Evolutionary conservation across 2,113 vertebrate genomes (phyloP).

Genomic region (Vombatus ursinus): DNA sequence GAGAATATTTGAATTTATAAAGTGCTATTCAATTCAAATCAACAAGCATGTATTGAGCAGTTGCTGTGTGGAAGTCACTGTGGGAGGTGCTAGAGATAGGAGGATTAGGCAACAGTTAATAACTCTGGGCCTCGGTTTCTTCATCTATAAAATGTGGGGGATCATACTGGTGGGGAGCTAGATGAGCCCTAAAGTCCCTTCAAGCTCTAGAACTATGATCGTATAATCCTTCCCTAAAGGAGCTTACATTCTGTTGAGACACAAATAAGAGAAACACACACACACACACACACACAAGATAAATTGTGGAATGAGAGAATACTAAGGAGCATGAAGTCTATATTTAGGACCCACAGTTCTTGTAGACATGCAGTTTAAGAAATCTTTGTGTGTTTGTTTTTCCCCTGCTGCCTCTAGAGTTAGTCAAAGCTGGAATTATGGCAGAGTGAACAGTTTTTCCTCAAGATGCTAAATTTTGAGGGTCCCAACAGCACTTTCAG

Average conservation of each 20-base stretch:
- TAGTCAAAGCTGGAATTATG: not conserved
- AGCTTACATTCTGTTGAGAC: not conserved
- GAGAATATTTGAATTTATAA: not conserved
- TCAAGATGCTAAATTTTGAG: not conserved
- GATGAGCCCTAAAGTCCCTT: not conserved
- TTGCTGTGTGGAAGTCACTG: not conserved
- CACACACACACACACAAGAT: not conserved
- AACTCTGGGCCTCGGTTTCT: not conserved
- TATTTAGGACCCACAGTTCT: slow-evolving; percentile 47
- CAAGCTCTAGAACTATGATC: not conserved
- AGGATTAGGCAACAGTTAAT: not conserved
- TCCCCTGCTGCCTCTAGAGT: slow-evolving; percentile 57
- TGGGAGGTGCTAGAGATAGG: not conserved
- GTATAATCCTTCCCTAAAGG: not conserved
- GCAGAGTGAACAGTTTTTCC: not conserved
- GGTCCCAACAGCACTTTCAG: not conserved
- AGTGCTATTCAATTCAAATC: not conserved
- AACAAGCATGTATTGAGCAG: not conserved
- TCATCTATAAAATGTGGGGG: not conserved
- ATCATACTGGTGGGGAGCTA: not conserved
- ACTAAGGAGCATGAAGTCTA: slow-evolving; percentile 16
- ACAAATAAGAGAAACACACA: not conserved
- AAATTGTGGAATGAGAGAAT: not conserved
- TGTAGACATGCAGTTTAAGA: slow-evolving; percentile 51
- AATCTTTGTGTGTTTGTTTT: slow-evolving; percentile 47